A percentile compares a stretch with the other conserved stretches of the same genome.
These are phyloP conservation scores for Hemaris fuciformis DNA, from an alignment of 2,888 invertebrate species.

Conservation along the genomic window DNA sequence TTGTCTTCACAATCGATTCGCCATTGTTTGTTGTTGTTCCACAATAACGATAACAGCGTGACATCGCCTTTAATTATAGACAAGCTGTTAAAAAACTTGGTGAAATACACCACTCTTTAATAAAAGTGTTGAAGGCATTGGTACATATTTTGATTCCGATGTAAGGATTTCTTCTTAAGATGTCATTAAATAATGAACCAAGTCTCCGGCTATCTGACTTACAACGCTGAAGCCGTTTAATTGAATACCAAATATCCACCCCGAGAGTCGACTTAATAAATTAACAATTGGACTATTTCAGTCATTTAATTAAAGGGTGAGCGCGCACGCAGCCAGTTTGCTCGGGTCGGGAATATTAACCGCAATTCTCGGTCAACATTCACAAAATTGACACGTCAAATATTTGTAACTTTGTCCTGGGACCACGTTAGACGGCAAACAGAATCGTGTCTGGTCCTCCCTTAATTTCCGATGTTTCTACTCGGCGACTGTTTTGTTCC, in stretches of 20 bases:
- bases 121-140: neutral
- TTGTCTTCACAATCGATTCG: conserved; percentile 65
- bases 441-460: conserved; percentile 80
- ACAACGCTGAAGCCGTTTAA: conserved; percentile 34
- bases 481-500: conserved; percentile 37
- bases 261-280: conserved; percentile 57
- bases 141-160: neutral
- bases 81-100: neutral
- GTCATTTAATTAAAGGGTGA: conserved; percentile 77
- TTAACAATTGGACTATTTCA: conserved; percentile 75
- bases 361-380: conserved; percentile 82
- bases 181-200: neutral
- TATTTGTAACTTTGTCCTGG: conserved; percentile 82
- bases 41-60: conserved; percentile 39
- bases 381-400: conserved; percentile 83
- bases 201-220: conserved; percentile 21
- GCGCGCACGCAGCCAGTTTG: conserved; percentile 63
- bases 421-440: conserved; percentile 81
- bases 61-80: conserved; percentile 27
- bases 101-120: neutral
- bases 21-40: conserved; percentile 59
- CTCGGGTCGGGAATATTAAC: conserved; percentile 78
- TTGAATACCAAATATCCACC: conserved; percentile 48
- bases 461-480: conserved; percentile 81
- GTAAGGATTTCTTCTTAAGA: neutral